phyloP scores from a whole-genome alignment of 2,888 invertebrate genomes.

The Pterostichus madidus region DNA sequence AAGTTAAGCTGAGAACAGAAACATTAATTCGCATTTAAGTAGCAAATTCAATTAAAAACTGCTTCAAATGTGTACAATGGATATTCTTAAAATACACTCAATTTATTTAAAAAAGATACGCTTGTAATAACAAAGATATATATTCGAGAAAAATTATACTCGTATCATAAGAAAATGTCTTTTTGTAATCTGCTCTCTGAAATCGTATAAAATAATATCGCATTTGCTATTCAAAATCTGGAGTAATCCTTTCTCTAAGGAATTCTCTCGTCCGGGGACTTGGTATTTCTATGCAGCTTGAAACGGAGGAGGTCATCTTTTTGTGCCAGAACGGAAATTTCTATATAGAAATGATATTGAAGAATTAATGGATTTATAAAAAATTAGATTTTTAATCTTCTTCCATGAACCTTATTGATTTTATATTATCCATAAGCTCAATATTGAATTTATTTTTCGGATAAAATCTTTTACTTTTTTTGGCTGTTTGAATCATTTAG shows the following conservation, averaged over 20 bases:
- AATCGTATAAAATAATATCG: conserved; percentile 40
- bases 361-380: conserved; percentile 42
- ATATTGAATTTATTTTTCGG: not conserved
- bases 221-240: conserved; percentile 30
- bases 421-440: conserved; percentile 21
- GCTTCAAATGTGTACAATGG: too few relatives aligned
- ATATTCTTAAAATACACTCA: conserved; percentile 8
- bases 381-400: conserved; percentile 50
- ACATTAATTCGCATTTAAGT: too few relatives aligned
- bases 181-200: conserved; percentile 20
- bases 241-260: conserved; percentile 23
- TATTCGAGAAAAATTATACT: conserved; percentile 23
- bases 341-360: conserved; percentile 6
- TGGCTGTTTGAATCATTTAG: too few relatives aligned
- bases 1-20: too few relatives aligned
- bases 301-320: conserved; percentile 17
- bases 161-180: conserved; percentile 24
- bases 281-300: not conserved
- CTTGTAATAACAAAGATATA: conserved; percentile 10
- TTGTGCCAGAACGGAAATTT: conserved; percentile 18
- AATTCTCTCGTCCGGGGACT: not conserved
- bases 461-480: too few relatives aligned
- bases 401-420: conserved; percentile 30
- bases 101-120: conserved; percentile 9
- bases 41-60: too few relatives aligned